A percentile compares a stretch with the other conserved stretches of the same genome.
Conservation (phyloP, 2,888 invertebrate genomes). For the Volucella inflata region DNA sequence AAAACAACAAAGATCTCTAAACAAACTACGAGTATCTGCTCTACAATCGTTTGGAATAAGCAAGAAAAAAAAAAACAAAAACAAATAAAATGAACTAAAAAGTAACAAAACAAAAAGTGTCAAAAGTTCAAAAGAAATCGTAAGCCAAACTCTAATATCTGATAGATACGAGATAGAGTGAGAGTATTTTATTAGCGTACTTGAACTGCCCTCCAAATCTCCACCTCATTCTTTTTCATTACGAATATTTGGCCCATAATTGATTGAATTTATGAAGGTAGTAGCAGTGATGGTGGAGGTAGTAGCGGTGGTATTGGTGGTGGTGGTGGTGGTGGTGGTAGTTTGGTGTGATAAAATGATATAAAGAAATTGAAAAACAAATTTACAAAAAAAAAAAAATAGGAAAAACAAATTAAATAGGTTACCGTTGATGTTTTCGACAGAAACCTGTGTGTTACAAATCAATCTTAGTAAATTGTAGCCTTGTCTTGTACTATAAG, state of each 20-base stretch:
- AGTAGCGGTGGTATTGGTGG: constrained; percentile 8
- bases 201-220: constrained; percentile 91
- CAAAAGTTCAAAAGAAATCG: constrained; percentile 32
- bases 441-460: constrained; percentile 27
- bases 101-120: constrained; percentile 25
- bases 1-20: constrained; percentile 22
- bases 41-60: constrained; percentile 18
- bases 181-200: constrained; percentile 85
- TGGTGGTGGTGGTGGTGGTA: constrained; percentile 13
- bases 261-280: constrained; percentile 54
- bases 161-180: constrained; percentile 16
- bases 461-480: constrained; percentile 23
- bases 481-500: constrained; percentile 22
- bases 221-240: constrained; percentile 85
- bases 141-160: constrained; percentile 37
- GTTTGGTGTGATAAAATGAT: no score
- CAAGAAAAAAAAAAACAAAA: not conserved
- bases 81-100: constrained; percentile 21
- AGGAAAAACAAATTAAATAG: constrained; percentile 42
- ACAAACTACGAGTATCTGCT: constrained; percentile 8
- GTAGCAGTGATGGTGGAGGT: constrained; percentile 12
- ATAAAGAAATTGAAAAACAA: constrained; percentile 10
- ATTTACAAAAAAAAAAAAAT: constrained; percentile 28
- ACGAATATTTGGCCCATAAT: constrained; percentile 46
- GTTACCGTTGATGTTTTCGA: constrained; percentile 39